Base-by-base conservation (phyloP, 92 coral and sea anemone genomes). In the Phenganax marumi region DNA sequence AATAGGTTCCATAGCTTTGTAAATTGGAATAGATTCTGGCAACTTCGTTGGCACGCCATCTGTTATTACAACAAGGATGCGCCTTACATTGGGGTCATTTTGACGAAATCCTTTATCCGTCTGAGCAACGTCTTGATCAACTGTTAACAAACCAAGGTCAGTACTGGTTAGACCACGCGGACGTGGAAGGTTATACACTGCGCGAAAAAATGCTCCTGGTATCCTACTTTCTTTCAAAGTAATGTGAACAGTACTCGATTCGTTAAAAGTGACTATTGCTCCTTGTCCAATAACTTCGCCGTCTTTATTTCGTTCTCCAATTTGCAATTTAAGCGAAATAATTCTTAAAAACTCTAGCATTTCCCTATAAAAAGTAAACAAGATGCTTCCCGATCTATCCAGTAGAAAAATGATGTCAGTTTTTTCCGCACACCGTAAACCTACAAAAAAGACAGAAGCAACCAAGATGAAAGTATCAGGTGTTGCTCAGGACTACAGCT, bases 1-100 rank as follows among this genome's bases (percentile, higher is more conserved):
- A 58, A 78, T 61, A 61, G 83, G 83, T 62, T 61, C 8, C 0
- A 78, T 90, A 10, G 97, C 97, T 1, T 51, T 52, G 25, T 81
- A 33, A 16, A 93, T 83, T 39, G 85, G 43, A 0, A 88, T 55
- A 60, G 17, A 61, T 61, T 18, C 16, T 39, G 24, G 12, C 47
- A 60, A 60, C 50, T 43, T 62, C 43, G 83, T 78, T 50, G 47
- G 77, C 17, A 8, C 23, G 16, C 77, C 77, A 50, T 72, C 77
- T 21, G 77, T 72, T 3, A 72, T 72, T 7, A 72, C 77, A 53
- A 72, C 50, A 3, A 72, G 46, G 16, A 72, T 72, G 6, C 46
- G 25, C 12, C 50, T 72, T 49, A 72, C 77, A 8, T 72, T 55
- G 12, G 5, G 6, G 21, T 72, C 77, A 72, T 72, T 55, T n/a